phyloP scores from a whole-genome alignment of 2,113 vertebrate genomes.

The Prunella fulvescens region DNA sequence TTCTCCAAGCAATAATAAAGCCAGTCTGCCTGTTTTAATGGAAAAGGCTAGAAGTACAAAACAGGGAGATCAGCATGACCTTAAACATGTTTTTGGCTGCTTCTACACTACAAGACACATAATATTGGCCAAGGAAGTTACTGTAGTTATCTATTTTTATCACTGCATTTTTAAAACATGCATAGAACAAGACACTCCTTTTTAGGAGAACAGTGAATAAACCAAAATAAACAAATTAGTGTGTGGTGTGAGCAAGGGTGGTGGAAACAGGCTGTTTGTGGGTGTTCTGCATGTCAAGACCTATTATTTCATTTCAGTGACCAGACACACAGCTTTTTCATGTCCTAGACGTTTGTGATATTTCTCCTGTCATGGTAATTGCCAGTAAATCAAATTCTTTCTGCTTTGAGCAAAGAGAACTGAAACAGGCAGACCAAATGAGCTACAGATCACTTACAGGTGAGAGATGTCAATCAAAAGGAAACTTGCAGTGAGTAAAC shows the following conservation, averaged over 20 bases:
- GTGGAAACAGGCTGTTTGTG: neutral
- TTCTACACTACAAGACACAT: neutral
- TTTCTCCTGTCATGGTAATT: neutral
- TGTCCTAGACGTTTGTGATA: neutral
- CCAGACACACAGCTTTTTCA: neutral
- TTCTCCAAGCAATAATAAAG: neutral
- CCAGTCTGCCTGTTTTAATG: neutral
- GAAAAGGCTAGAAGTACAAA: neutral
- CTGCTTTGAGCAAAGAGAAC: neutral
- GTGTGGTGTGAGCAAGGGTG: neutral
- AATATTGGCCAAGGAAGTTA: neutral
- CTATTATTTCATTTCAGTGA: neutral
- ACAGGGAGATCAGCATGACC: neutral
- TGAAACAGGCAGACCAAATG: neutral
- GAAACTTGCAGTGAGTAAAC: neutral
- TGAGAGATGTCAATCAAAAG: neutral
- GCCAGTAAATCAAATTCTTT: neutral
- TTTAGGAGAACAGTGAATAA: conserved; percentile 8
- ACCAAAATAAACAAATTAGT: conserved; percentile 37
- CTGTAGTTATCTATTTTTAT: conserved; percentile 15
- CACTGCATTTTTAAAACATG: neutral
- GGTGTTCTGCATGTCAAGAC: neutral
- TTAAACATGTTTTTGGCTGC: neutral
- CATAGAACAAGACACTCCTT: neutral
- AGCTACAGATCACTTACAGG: neutral